Base-by-base conservation (phyloP, 2,113 vertebrate species). In the Potamarius usumacintae region DNA sequence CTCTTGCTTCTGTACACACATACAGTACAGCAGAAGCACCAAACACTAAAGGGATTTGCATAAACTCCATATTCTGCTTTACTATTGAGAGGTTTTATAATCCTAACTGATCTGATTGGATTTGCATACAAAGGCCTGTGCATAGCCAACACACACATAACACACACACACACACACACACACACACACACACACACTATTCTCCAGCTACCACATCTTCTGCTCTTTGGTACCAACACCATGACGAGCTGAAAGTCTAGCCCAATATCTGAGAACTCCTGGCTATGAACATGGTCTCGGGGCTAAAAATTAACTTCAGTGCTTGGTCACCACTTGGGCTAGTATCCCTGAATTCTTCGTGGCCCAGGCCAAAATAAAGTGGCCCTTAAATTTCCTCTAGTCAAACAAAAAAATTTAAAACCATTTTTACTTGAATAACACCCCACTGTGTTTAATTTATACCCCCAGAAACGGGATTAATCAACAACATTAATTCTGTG, bases 61-160 rank as follows among this genome's bases (percentile, higher is more conserved):
- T 90, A 90, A 81, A 89, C 91, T 85, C 55, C 62, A 82, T 83
- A 65, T 83, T 69, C 87, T 60, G 53, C 85, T 89, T 90, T 83
- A 57, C 86, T 89, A 84, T 77, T 22, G 74, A 72, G 69, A 53
- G 71, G 42, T 82, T 87, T 84, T 34, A 34, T 89, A 91, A 92
- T 90, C 82, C 87, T 55, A 58, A 30, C 81, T 90, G 87, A 92
- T 92, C 91, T 92, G 91, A 91, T 91, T 88, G 91, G 91, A 91
- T 92, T 90, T 91, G 87, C 84, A 86, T 83, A 86, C 81, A 84
- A 88, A 85, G 34, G 83, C 55, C 87, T 65, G 57, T 63, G 80
- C 89, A 34, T 74, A 30, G 50, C 78, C 84, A 55, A 78, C 72
- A 53, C 79, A 20, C 57, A 58, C 57, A 58, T 15, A 55, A 55